Percentiles rank a stretch among this genome's conserved stretches.
phyloP scores from a whole-genome alignment of 2,113 vertebrate species.

The Python bivittatus region DNA sequence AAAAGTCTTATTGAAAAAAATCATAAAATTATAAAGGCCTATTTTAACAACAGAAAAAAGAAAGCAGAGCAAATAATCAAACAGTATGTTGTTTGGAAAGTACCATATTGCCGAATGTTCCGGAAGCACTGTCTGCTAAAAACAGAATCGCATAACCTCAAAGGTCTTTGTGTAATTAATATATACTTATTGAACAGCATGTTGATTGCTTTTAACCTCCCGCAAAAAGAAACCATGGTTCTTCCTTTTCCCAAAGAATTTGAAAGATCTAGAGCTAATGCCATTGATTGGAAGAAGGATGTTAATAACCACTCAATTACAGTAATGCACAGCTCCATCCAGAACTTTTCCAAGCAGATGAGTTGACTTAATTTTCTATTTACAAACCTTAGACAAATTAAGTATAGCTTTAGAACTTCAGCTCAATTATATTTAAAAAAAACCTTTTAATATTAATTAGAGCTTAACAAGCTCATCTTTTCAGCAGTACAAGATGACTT shows the following conservation, averaged over 20 bases:
- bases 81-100: not conserved
- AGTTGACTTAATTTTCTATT: not conserved
- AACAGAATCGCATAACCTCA: not conserved
- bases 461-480: not conserved
- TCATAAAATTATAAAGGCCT: not conserved
- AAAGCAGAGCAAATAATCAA: not conserved
- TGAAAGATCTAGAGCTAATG: not conserved
- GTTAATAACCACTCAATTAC: not conserved
- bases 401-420: not conserved
- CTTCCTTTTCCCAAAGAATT: not conserved
- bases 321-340: not conserved
- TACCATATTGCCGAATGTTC: not conserved
- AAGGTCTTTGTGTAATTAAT: not conserved
- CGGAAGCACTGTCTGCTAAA: not conserved
- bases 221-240: not conserved
- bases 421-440: conserved; percentile 1
- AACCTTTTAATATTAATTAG: conserved; percentile 20
- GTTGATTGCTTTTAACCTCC: not conserved
- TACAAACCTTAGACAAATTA: not conserved
- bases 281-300: not conserved
- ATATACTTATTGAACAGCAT: not conserved
- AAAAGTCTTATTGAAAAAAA: conserved; percentile 6
- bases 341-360: not conserved
- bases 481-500: not conserved
- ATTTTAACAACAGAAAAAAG: not conserved